Evolutionary conservation across 1,140 invertebrate genomes (phyloP), one percentile per base, ranked within the genome.

Genomic region (Danaus melanippus): DNA sequence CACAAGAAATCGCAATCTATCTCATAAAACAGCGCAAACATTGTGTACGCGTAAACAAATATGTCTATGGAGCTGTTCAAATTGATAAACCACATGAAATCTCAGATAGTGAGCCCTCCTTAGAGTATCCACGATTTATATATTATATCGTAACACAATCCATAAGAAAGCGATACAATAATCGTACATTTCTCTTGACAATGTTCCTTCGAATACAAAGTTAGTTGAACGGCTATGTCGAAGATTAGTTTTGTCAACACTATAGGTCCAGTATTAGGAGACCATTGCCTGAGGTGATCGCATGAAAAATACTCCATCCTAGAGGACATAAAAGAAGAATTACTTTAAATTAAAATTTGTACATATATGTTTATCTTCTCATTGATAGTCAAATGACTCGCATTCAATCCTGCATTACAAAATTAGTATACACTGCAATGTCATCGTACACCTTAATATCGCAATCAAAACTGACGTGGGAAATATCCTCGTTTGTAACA

Each of bases 141-240:
- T 79, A 79, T 81, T 79, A 32, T 32, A 79, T 81, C 68, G 78
- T 76, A 80, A 79, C 74, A 79, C 79, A 79, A 84, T 82, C 79
- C 79, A 80, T 85, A 85, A 79, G 79, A 80, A 74, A 78, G 73
- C 68, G 64, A 68, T 66, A 83, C 78, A 81, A 83, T 85, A 85
- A 85, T 82, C 82, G 78, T 85, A 85, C 75, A 78, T 85, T 80
- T 85, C 76, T 80, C 82, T 85, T 81, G 82, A 83, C 82, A 80
- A 83, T 73, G 76, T 83, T 83, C 74, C 82, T 83, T 84, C 79
- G 76, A 81, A 81, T 81, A 85, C 77, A 79, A 72, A 84, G 79
- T 80, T 83, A 84, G 71, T 69, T 71, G 73, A 76, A 77, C 68
- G 81, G 79, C 76, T 79, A 85, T 85, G 81, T 81, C 74, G 71